Evolutionary conservation across 1,140 invertebrate genomes (phyloP), one percentile per base, ranked within the genome.

Genomic region (Scaptomyza pallida): DNA sequence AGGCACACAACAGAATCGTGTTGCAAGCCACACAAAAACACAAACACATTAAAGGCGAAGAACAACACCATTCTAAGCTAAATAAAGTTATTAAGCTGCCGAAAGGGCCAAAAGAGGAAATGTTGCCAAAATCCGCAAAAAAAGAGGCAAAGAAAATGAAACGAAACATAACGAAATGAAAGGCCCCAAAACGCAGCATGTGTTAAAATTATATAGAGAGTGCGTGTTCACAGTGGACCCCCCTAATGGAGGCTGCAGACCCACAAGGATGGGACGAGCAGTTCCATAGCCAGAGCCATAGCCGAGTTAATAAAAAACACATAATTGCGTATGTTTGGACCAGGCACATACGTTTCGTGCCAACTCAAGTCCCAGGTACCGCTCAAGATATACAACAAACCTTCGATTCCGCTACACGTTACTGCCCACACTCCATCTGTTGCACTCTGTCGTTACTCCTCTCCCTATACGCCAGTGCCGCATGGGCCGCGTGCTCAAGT

Each of bases 121-220:
- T 81, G 61, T 81, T 86, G 77, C 82, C 75, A 78, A 77, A 78
- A 78, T 55, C 51, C 52, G 59, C 61, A 62, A 68, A 43, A 72
- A 67, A 50, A 55, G 23, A 60, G 23, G 43, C 47, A 44, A 19
- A 47, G 55, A 55, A 40, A 17, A 57, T n/a, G 44, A 57, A 54
- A 43, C 17, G 61, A 75, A 72, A 55, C 19, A 65, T 82, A 82
- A 82, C 8, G 9, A 15, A 26, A 30, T 3, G 19, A 43, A 52
- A 48, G 52, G 54, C 68, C 81, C 60, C 81, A 86, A n/a, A 88
- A 88, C 81, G 59, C 81, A 88, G 81, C 81, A 86, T 86, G 81
- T 86, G 81, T 86, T 86, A 86, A 86, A 88, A 86, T 86, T 88
- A 86, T 86, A 86, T 86, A 86, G 82, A 86, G 81, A 81, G 81